Conservation (phyloP, 2,888 invertebrate species). For the Cartodere bifasciata region DNA sequence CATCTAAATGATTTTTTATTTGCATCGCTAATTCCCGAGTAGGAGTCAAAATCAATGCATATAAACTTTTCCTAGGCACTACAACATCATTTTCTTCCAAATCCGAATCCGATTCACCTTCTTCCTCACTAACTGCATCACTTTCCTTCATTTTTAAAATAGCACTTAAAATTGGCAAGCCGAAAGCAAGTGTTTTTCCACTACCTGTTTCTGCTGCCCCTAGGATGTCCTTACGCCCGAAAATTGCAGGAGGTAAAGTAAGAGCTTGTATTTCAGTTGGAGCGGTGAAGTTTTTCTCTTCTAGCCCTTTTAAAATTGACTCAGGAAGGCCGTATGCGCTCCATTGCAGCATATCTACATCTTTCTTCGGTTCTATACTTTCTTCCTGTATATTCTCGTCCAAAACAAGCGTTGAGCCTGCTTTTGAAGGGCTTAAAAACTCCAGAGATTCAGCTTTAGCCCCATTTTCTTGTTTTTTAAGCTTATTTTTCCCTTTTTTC, state of each 20-base stretch:
- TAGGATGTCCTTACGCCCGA: conserved; percentile 74
- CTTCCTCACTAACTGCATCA: conserved; percentile 17
- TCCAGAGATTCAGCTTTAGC: conserved; percentile 5
- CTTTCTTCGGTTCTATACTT: conserved; percentile 11
- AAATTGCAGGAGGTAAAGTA: conserved; percentile 70
- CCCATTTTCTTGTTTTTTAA: conserved; percentile 12
- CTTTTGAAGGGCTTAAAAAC: conserved; percentile 14
- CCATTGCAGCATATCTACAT: conserved; percentile 49
- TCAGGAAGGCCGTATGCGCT: conserved; percentile 54
- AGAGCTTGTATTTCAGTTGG: conserved; percentile 85
- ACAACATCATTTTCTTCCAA: too few relatives aligned
- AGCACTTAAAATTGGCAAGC: conserved; percentile 80
- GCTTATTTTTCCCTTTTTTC: conserved; percentile 12
- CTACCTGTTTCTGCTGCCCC: conserved; percentile 99
- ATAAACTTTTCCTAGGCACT: conserved; percentile 46
- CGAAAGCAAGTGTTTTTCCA: conserved; percentile 97
- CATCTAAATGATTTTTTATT: conserved; percentile 72
- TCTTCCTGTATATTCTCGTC: conserved; percentile 10
- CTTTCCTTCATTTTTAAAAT: conserved; percentile 48
- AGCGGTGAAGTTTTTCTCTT: conserved; percentile 59
- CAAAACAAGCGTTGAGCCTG: conserved; percentile 8
- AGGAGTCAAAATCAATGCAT: conserved; percentile 84
- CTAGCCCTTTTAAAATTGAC: conserved; percentile 57
- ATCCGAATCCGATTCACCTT: too few relatives aligned
- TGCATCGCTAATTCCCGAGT: conserved; percentile 95